Evolutionary conservation across 2,888 invertebrate species (phyloP).

Genomic region (Caenorhabditis becei): DNA sequence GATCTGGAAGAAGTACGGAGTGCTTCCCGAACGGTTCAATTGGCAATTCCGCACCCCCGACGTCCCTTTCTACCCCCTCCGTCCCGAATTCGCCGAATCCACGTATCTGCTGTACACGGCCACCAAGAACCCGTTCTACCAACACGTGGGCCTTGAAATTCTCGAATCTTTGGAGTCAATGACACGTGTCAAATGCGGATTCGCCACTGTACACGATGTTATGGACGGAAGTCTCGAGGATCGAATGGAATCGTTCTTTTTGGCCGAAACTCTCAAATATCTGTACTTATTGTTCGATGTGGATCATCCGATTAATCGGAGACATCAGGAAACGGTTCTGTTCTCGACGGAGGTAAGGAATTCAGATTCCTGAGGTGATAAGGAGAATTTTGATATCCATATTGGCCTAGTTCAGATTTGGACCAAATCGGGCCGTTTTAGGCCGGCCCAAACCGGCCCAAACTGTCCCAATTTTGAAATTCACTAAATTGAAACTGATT

Average conservation of each 20-base stretch:
- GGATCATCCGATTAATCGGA: slow-evolving; percentile 85
- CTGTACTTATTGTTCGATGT: slow-evolving; percentile 86
- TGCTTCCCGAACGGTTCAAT: slow-evolving; percentile 84
- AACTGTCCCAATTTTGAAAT: too few relatives aligned
- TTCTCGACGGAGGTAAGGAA: slow-evolving; percentile 84
- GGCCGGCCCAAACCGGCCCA: too few relatives aligned
- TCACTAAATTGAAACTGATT: too few relatives aligned
- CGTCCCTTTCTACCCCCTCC: slow-evolving; percentile 85
- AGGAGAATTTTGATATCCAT: not conserved
- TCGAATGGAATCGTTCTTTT: slow-evolving; percentile 86
- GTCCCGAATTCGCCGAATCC: slow-evolving; percentile 86
- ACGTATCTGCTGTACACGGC: slow-evolving; percentile 85
- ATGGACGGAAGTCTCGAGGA: slow-evolving; percentile 85
- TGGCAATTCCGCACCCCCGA: slow-evolving; percentile 84
- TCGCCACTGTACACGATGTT: slow-evolving; percentile 86
- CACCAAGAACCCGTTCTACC: slow-evolving; percentile 86
- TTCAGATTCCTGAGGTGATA: too few relatives aligned
- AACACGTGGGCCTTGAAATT: slow-evolving; percentile 86
- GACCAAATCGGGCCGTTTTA: too few relatives aligned
- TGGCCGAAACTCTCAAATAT: slow-evolving; percentile 86
- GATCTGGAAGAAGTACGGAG: slow-evolving; percentile 85
- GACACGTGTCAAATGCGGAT: slow-evolving; percentile 84
- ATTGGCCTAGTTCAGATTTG: too few relatives aligned
- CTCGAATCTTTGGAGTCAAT: slow-evolving; percentile 82
- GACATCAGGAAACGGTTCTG: slow-evolving; percentile 83